Evolutionary conservation across 1,140 invertebrate genomes (phyloP).

Genomic region (Trachymyrmex septentrionalis): DNA sequence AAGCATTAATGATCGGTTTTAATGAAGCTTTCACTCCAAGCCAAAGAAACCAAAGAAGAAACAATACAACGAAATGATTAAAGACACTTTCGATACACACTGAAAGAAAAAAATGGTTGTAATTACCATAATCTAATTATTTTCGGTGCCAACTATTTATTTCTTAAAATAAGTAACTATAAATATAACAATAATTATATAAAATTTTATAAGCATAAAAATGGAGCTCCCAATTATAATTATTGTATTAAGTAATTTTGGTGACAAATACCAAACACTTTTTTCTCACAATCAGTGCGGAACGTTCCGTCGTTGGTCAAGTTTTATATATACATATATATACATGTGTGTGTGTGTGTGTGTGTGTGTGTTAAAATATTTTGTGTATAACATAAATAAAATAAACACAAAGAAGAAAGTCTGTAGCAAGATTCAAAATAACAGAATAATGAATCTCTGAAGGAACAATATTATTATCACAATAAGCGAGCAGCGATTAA

Average conservation of each 20-base stretch:
- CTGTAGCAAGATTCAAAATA: background rate
- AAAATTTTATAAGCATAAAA: too few species aligned
- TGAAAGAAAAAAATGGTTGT: too few species aligned
- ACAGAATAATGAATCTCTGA: background rate
- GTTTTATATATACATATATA: background rate
- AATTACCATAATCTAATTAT: too few species aligned
- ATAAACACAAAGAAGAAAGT: background rate
- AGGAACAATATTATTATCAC: constrained; percentile 13
- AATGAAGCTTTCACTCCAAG: constrained; percentile 73
- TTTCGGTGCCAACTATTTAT: too few species aligned
- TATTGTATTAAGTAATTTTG: too few species aligned
- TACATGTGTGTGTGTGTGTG: background rate
- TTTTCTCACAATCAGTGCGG: too few species aligned
- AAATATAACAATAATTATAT: too few species aligned
- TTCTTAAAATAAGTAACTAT: too few species aligned
- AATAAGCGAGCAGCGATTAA: constrained; percentile 28
- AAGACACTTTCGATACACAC: constrained; percentile 72
- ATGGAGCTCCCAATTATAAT: too few species aligned
- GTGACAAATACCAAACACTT: too few species aligned
- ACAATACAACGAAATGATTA: constrained; percentile 75
- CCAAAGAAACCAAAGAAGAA: constrained; percentile 72
- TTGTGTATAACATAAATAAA: background rate
- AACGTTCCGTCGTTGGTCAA: constrained; percentile 48
- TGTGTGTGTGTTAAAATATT: constrained; percentile 21
- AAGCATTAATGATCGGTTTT: constrained; percentile 71